Base-by-base conservation (phyloP, 2,797 vertebrate species). In the Sebastes oblongus region DNA sequence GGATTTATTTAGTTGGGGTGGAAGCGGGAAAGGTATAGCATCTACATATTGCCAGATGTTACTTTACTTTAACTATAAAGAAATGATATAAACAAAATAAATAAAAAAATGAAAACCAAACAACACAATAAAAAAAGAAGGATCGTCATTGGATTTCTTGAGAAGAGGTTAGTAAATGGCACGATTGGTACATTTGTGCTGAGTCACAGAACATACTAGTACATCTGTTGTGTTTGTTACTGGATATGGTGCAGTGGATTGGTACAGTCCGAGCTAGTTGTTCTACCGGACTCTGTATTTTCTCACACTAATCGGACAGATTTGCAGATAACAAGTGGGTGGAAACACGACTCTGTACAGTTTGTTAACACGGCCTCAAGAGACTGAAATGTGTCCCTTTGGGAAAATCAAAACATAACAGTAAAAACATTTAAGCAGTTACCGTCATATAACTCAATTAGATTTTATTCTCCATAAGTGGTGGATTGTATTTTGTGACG, bases 231-330 rank as follows among this genome's bases (percentile, higher is more conserved):
- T 55, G 29, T 52, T 52, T 52, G 16, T 52, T 20, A 50, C 46
- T 50, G 1, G 18, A 20, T 50, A n/a, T 50, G 46, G 46, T 8
- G 46, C 46, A 50, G 16, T 50, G 46, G 7, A 50, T 20, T 50
- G 18, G 46, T 20, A 52, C 46, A 52, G 46, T 52, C 7, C 18
- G 8, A 20, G 8, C 46, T 9, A 52, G 46, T n/a, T 52, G 46
- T 52, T 52, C 8, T n/a, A 9, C 46, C 7, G 8, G 0, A 52
- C 46, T 52, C 14, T 46, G 14, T 46, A 74, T 87, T 88, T 86
- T 84, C 80, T 76, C 82, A 85, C 25, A 36, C 12, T 27, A 4
- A 2, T 34, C 3, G 0, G 11, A 8, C 3, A 5, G 3, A 74
- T 27, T 83, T 77, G 36, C 29, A 73, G 50, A 30, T 0, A 62